Percentiles rank a stretch among this genome's conserved stretches.
These are phyloP conservation scores for Myrmecophaga tridactyla DNA, from an alignment of 2,113 vertebrate species.

Conservation along the genomic window DNA sequence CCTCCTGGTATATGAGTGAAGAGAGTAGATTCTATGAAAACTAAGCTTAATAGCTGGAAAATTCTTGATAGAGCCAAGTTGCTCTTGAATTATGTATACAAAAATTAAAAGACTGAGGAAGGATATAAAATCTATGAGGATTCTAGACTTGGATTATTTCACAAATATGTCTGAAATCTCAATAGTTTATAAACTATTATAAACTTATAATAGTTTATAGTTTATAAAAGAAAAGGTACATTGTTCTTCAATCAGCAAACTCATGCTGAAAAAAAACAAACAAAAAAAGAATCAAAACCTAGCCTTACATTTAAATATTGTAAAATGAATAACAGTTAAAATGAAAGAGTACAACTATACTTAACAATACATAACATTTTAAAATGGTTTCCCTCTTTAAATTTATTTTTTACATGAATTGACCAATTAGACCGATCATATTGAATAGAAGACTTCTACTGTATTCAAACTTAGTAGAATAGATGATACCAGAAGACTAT, in stretches of 20 bases:
- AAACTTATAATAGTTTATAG: no score
- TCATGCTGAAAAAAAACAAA: not conserved
- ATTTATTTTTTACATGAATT: not conserved
- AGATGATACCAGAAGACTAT: not conserved
- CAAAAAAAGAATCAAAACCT: not conserved
- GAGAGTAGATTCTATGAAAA: not conserved
- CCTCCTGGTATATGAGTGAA: not conserved
- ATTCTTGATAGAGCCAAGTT: conserved; percentile 12
- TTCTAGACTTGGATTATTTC: not conserved
- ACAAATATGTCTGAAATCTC: not conserved
- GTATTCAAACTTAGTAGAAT: not conserved
- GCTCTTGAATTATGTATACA: not conserved
- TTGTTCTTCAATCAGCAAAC: not conserved
- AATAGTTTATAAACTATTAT: no score
- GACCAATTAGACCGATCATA: not conserved
- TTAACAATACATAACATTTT: not conserved
- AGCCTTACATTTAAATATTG: not conserved
- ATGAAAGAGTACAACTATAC: not conserved
- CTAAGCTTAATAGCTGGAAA: conserved; percentile 32
- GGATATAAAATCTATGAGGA: not conserved
- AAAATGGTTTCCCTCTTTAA: not conserved
- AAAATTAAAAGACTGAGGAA: not conserved
- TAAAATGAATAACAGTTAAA: not conserved
- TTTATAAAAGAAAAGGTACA: not conserved
- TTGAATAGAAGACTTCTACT: not conserved